phyloP scores from a whole-genome alignment of 2,797 vertebrate genomes.

The Brachymystax lenok region DNA sequence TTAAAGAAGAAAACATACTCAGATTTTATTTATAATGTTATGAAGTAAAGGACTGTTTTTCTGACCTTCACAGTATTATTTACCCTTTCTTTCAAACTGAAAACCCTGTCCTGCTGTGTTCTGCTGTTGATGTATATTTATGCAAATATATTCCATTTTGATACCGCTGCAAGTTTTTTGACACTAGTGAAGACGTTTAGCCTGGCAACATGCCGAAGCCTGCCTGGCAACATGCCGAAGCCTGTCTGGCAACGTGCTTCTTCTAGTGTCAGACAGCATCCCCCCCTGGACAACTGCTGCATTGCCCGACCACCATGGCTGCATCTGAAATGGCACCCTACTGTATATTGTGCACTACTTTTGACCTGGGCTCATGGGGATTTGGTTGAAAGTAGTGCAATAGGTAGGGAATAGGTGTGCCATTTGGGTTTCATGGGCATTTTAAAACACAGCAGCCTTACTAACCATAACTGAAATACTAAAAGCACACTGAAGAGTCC shows the following conservation, averaged over 20 bases:
- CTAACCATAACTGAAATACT: conserved; percentile 33
- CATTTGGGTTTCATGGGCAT: conserved; percentile 32
- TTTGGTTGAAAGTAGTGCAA: background rate
- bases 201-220: conserved; percentile 43
- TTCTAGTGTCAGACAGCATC: conserved; percentile 10
- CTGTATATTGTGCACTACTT: background rate
- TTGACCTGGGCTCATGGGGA: background rate
- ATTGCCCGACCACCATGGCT: background rate
- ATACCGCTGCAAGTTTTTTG: conserved; percentile 44
- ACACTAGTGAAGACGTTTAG: conserved; percentile 58
- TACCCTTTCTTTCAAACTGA: conserved; percentile 41
- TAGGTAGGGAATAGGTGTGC: background rate
- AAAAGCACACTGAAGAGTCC: conserved; percentile 28
- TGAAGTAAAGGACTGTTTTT: conserved; percentile 24
- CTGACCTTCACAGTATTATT: conserved; percentile 27
- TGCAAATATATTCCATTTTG: conserved; percentile 52
- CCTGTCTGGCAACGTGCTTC: conserved; percentile 27
- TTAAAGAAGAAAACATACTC: conserved; percentile 49
- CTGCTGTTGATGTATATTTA: conserved; percentile 6
- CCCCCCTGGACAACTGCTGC: background rate
- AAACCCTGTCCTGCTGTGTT: background rate
- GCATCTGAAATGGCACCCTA: background rate
- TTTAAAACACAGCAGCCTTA: conserved; percentile 57
- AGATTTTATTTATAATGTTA: conserved; percentile 60
- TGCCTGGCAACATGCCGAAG: conserved; percentile 27